Percentiles rank a stretch among this genome's conserved stretches.
Evolutionary conservation across 2,797 vertebrate species (phyloP).

Genomic region (Bradypus variegatus): DNA sequence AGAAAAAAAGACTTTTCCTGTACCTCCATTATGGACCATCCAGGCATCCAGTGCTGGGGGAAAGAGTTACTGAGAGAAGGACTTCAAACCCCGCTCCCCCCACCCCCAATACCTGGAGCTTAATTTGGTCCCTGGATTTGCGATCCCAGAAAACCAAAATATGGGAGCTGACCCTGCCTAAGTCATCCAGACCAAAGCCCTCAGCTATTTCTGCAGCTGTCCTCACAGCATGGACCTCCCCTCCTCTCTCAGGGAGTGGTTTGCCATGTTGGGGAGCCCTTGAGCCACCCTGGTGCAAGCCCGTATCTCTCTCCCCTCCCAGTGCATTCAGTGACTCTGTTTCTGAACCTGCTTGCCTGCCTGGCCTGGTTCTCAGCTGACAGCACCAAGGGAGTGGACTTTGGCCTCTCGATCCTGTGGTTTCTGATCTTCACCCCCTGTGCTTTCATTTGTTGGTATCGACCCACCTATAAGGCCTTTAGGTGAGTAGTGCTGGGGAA

Average conservation of each 20-base stretch:
- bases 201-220: not conserved
- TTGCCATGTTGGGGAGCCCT: not conserved
- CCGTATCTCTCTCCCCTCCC: slow-evolving; percentile 25
- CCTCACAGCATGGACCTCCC: not conserved
- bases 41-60: not conserved
- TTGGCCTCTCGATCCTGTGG: slow-evolving; percentile 95
- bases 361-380: slow-evolving; percentile 82
- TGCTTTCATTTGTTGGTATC: slow-evolving; percentile 98
- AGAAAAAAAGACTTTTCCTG: not conserved
- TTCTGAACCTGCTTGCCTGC: slow-evolving; percentile 93
- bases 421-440: slow-evolving; percentile 91
- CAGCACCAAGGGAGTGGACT: slow-evolving; percentile 75
- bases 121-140: not conserved
- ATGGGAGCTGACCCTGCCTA: not conserved
- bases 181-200: not conserved
- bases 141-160: not conserved
- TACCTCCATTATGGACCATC: not conserved
- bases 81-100: not conserved
- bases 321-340: slow-evolving; percentile 90
- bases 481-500: slow-evolving; percentile 76
- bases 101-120: not conserved
- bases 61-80: not conserved
- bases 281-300: not conserved
- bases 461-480: slow-evolving; percentile 97
- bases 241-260: not conserved